Base-by-base conservation (phyloP, 2,888 invertebrate species). In the Drosophila atripex region DNA sequence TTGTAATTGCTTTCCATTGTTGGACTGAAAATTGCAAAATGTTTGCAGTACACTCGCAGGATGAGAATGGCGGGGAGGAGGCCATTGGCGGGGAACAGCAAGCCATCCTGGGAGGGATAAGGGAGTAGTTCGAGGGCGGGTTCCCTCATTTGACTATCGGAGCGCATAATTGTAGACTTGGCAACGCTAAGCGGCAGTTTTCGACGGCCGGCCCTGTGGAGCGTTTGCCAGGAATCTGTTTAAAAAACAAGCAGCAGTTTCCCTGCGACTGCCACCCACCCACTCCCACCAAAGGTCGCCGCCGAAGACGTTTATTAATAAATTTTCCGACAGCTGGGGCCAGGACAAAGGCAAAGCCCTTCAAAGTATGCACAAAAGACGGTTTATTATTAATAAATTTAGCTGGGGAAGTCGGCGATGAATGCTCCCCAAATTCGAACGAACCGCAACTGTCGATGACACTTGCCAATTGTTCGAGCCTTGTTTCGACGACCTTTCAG, bases 1-100 rank as follows among this genome's bases (percentile, higher is more conserved):
- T 86, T 86, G 86, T 79, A 80, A 86, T 80, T 80, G 80, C 84
- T 86, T 86, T 80, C 84, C 66, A 86, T 86, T 80, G 80, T 80
- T 86, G 55, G 73, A 86, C 73, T 77, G 84, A 80, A 80, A 80
- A 86, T 80, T 80, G 80, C 73, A 75, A 86, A 80, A 79, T 83
- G 80, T 79, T 77, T 77, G 66, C 73, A 50, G 71, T 71, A 39
- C 66, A 47, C 57, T 41, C 46, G 39, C 51, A 35, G 63, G 53
- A 71, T 23, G 43, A 18, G 43, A 4, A 9, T 3, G 39, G 3
- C 9, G 49, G 8, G 32, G n/a, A 11, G 8, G 9, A 39, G 11
- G 6, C 11, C 23, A 21, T 18, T n/a, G n/a, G 12, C 11, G 18
- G 35, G 12, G 12, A 56, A 12, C 18, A 6, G 45, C 32, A 12